Conservation (phyloP, 2,888 invertebrate genomes). For the Nomada flava region DNA sequence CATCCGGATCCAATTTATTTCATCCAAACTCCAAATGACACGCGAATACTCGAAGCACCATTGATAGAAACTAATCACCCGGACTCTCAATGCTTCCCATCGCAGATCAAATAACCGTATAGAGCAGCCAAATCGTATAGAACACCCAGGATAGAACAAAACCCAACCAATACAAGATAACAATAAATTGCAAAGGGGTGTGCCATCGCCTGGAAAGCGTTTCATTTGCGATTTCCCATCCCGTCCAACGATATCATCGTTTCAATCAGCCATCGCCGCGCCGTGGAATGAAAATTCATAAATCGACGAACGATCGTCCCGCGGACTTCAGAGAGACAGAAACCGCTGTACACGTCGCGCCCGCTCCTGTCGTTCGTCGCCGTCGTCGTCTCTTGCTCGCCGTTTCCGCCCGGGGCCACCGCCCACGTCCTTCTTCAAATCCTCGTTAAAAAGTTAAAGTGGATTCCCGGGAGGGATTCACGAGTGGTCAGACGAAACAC, state of each 20-base stretch:
- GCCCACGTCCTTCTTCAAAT: constrained; percentile 73
- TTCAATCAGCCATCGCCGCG: neutral
- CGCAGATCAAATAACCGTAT: no score
- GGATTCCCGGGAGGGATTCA: constrained; percentile 62
- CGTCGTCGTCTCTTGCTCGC: constrained; percentile 13
- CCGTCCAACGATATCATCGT: constrained; percentile 10
- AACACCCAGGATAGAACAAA: neutral
- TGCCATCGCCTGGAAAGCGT: constrained; percentile 37
- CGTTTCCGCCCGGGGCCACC: constrained; percentile 32
- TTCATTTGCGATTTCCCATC: constrained; percentile 25
- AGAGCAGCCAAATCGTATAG: neutral
- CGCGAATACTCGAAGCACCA: no score
- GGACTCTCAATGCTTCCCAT: no score
- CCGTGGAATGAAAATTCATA: constrained; percentile 59
- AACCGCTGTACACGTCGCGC: neutral
- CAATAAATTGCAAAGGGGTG: constrained; percentile 5
- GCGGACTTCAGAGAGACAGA: neutral
- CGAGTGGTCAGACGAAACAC: constrained; percentile 55
- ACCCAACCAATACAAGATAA: constrained; percentile 4
- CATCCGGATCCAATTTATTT: neutral
- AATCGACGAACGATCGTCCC: constrained; percentile 55
- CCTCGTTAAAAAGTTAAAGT: constrained; percentile 80
- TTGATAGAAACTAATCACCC: no score
- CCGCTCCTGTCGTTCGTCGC: constrained; percentile 22
- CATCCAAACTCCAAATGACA: no score